Percentiles rank a stretch among this genome's conserved stretches.
Evolutionary conservation across 2,888 invertebrate genomes (phyloP).

Genomic region (Lepidocyrtoides sp.): DNA sequence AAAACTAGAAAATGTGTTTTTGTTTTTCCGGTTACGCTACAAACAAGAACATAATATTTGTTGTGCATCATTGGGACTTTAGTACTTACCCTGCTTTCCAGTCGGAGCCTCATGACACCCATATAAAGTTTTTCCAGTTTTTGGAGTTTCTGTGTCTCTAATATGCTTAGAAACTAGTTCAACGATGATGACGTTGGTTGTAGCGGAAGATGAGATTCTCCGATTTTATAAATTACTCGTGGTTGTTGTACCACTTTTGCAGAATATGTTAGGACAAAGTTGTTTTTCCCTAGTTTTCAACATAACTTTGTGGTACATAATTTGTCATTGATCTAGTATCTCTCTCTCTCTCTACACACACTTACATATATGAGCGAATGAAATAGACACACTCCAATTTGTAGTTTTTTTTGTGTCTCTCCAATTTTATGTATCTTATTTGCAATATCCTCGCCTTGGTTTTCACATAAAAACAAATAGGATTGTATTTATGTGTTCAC

Average conservation of each 20-base stretch:
- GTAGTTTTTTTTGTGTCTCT: background rate
- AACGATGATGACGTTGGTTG: conserved; percentile 23
- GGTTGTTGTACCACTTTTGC: background rate
- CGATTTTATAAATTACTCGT: conserved; percentile 45
- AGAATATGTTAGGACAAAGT: conserved; percentile 19
- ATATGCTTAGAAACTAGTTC: conserved; percentile 32
- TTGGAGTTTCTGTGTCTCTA: background rate
- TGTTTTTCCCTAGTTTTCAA: conserved; percentile 30
- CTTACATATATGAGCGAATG: background rate
- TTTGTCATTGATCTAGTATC: conserved; percentile 39
- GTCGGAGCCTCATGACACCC: conserved; percentile 85
- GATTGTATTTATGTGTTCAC: conserved; percentile 16
- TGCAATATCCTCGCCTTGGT: conserved; percentile 7
- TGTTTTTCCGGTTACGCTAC: conserved; percentile 14
- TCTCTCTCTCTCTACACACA: too few species aligned
- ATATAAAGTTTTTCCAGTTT: conserved; percentile 78
- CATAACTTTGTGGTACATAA: conserved; percentile 50
- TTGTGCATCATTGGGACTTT: background rate
- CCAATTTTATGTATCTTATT: background rate
- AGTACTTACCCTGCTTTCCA: conserved; percentile 85
- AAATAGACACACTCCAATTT: conserved; percentile 33
- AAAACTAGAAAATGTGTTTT: background rate
- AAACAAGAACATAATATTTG: background rate
- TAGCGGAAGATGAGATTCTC: background rate
- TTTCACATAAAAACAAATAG: conserved; percentile 31